Base-by-base conservation (phyloP, 2,797 vertebrate genomes). In the Pogonophryne albipinna region DNA sequence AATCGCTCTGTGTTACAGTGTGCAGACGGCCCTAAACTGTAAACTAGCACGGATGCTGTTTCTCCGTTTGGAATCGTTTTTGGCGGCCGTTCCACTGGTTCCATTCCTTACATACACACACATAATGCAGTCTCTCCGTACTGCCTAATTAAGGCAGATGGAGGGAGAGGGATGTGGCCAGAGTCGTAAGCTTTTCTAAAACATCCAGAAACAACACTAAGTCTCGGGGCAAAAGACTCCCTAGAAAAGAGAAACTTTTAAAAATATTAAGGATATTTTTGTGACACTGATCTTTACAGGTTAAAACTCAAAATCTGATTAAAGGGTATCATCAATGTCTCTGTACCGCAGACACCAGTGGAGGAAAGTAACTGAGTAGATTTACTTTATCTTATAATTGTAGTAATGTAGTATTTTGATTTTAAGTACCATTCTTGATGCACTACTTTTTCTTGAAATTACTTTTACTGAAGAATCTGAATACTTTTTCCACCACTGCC, bases 61-160 rank as follows among this genome's bases (percentile, higher is more conserved):
- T 70, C 74, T 85, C 46, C 2, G 31, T 50, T 77, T 83, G 74
- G 78, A 79, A 70, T 82, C 17, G 67, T 51, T 44, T 68, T 72
- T 82, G 69, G 82, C 80, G 59, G 70, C 75, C 62, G 70, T 70
- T 86, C 52, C 67, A 42, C 44, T 74, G 27, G 42, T 57, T 79
- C 55, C 78, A 85, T 79, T 90, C 76, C 77, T 76, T 41, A 73
- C 74, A 66, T 16, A 78, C 79, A 87, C 50, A 79, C 66, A 79
- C 46, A 80, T 71, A 78, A 86, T 85, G 76, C 56, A 79, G 75
- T 50, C 78, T 52, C 73, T 79, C 76, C 80, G 60, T 56, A 87
- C 71, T 91, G 91, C 92, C 92, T 89, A 93, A 93, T 93, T 93
- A 93, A 92, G 93, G 90, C 91, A 92, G 76, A 81, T 57, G 44